Base-by-base conservation (phyloP, 2,797 vertebrate genomes). In the Salmo trutta region DNA sequence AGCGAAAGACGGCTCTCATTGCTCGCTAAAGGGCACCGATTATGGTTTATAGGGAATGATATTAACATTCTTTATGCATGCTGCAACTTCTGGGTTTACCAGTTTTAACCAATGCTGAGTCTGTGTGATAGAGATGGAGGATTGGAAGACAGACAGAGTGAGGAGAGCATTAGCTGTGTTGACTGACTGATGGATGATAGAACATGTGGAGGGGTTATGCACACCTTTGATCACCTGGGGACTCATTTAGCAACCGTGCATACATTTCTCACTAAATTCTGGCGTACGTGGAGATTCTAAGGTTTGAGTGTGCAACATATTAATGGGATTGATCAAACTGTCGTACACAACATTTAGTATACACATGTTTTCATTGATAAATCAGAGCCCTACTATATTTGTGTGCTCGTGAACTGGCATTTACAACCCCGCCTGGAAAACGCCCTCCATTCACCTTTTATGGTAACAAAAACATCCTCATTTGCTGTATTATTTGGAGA, bases 121-220 rank as follows among this genome's bases (percentile, higher is more conserved):
- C 21, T 70, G 36, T 69, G 33, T 65, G 14, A 24, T 62, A 62
- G n/a, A 54, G 41, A 73, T 67, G 21, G 24, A 17, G 41, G 51
- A 17, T n/a, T 14, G 17, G 62, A 41, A 47, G 29, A 62, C 19
- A 4, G 54, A 73, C 19, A 4, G 54, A 73, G 12, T 36, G 53
- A 75, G 80, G 75, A 81, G 74, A 77, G 69, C 71, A 74, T 82
- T 75, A 74, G 73, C 81, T 75, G 77, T 82, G 80, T 79, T 86
- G 86, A 82, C 51, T 65, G 72, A 76, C 81, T 53, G 77, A 81
- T 75, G 76, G 66, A 75, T 59, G 82, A 74, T 67, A 5, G 59
- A 87, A 86, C 85, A 87, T 84, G 82, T 89, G 87, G 78, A 82
- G 81, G 75, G 71, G 74, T 82, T 74, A 82, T 79, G 73, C 76